Conservation (phyloP, 2,888 invertebrate species). For the Craniophora ligustri region DNA sequence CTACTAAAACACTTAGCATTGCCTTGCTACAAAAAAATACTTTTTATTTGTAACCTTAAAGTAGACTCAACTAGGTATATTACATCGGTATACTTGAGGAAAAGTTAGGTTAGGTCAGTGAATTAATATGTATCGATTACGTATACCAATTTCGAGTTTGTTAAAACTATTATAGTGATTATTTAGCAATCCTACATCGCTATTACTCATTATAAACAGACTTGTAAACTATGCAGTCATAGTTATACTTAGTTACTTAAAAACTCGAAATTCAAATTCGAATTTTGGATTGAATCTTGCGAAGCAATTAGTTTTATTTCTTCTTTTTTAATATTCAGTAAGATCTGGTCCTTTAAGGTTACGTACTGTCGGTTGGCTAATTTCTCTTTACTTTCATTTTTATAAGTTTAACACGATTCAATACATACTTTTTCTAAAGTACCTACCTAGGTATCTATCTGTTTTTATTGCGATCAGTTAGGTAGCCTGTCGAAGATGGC, state of each 20-base stretch:
- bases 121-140: not conserved
- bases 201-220: not conserved
- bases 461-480: not conserved
- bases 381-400: slow-evolving; percentile 36
- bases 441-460: not conserved
- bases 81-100: slow-evolving; percentile 1
- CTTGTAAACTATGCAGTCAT: too few relatives aligned
- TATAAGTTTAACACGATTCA: slow-evolving; percentile 3
- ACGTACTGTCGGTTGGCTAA: slow-evolving; percentile 8
- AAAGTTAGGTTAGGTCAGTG: not conserved
- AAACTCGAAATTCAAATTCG: too few relatives aligned
- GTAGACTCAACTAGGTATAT: slow-evolving; percentile 1
- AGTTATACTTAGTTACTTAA: too few relatives aligned
- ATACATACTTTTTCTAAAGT: not conserved
- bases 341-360: slow-evolving; percentile 2
- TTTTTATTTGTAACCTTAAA: slow-evolving; percentile 22
- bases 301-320: too few relatives aligned
- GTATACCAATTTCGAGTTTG: not conserved
- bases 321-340: slow-evolving; percentile 29
- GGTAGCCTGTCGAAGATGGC: not conserved
- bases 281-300: too few relatives aligned
- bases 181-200: not conserved
- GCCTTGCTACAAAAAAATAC: slow-evolving; percentile 14
- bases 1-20: slow-evolving; percentile 9
- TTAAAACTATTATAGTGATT: not conserved